Conservation (phyloP, 2,113 vertebrate genomes). For the Mugil cephalus region DNA sequence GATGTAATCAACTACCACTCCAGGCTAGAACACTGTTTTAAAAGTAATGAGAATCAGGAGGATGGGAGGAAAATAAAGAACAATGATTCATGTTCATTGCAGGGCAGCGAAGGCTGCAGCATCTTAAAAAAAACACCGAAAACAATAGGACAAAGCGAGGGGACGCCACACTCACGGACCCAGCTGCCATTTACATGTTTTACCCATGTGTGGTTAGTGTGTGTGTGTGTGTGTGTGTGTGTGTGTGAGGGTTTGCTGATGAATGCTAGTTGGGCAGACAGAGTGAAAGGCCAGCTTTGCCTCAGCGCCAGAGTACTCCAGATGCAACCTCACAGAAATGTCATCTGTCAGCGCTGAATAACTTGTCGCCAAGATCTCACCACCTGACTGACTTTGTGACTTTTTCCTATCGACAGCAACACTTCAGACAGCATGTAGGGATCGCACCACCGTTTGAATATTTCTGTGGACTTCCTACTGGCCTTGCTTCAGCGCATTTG, state of each 20-base stretch:
- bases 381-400: slow-evolving; percentile 73
- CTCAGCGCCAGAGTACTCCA: slow-evolving; percentile 62
- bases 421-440: slow-evolving; percentile 21
- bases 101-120: not conserved
- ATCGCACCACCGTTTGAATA: slow-evolving; percentile 42
- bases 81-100: slow-evolving; percentile 16
- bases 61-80: slow-evolving; percentile 16
- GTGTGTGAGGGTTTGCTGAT: slow-evolving; percentile 55
- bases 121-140: not conserved
- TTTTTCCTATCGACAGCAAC: slow-evolving; percentile 66
- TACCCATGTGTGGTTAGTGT: slow-evolving; percentile 22
- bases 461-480: slow-evolving; percentile 22
- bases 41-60: not conserved
- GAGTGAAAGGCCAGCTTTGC: slow-evolving; percentile 77
- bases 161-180: slow-evolving; percentile 4
- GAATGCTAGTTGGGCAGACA: slow-evolving; percentile 67
- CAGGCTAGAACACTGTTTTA: not conserved
- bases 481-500: not conserved
- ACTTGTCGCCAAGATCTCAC: slow-evolving; percentile 67
- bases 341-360: slow-evolving; percentile 77
- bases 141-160: slow-evolving; percentile 21
- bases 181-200: slow-evolving; percentile 64
- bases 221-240: slow-evolving; percentile 19
- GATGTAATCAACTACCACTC: not conserved
- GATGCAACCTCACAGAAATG: slow-evolving; percentile 77